A percentile compares a stretch with the other conserved stretches of the same genome.
Evolutionary conservation across 1,140 invertebrate genomes (phyloP).

Genomic region (Agraylea sexmaculata): DNA sequence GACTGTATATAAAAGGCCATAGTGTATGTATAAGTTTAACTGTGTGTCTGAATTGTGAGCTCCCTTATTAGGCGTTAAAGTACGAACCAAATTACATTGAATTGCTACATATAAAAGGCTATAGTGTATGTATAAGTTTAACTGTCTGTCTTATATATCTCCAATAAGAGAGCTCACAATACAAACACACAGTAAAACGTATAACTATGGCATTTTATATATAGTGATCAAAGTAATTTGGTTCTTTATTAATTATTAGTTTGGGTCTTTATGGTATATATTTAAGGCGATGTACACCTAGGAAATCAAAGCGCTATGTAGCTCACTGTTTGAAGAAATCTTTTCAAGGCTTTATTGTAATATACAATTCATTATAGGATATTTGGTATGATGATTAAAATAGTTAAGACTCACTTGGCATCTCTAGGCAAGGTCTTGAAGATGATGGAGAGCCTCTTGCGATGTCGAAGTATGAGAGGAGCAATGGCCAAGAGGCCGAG

Average conservation of each 20-base stretch:
- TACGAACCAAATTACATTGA: no score
- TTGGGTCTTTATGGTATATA: background rate
- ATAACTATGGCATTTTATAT: no score
- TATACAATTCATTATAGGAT: background rate
- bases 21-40: no score
- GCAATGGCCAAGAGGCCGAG: slow-evolving; percentile 41
- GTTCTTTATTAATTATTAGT: slow-evolving; percentile 7
- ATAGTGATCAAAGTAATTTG: no score
- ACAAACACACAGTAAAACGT: no score
- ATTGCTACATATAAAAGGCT: no score
- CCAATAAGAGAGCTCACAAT: no score
- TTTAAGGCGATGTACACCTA: background rate
- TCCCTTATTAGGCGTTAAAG: no score
- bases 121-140: no score
- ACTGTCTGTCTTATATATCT: no score
- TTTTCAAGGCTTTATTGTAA: background rate
- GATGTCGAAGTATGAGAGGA: slow-evolving; percentile 42
- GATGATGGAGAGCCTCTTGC: slow-evolving; percentile 44
- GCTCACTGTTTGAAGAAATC: background rate
- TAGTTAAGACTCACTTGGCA: slow-evolving; percentile 40
- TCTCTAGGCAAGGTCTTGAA: slow-evolving; percentile 44
- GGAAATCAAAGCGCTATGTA: slow-evolving; percentile 6
- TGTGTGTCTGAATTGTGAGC: no score
- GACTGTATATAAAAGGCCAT: no score
- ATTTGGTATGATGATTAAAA: slow-evolving; percentile 3